A percentile compares a stretch with the other conserved stretches of the same genome.
Evolutionary conservation across 2,888 invertebrate genomes (phyloP).

Genomic region (Lepidocyrtinus sp.): DNA sequence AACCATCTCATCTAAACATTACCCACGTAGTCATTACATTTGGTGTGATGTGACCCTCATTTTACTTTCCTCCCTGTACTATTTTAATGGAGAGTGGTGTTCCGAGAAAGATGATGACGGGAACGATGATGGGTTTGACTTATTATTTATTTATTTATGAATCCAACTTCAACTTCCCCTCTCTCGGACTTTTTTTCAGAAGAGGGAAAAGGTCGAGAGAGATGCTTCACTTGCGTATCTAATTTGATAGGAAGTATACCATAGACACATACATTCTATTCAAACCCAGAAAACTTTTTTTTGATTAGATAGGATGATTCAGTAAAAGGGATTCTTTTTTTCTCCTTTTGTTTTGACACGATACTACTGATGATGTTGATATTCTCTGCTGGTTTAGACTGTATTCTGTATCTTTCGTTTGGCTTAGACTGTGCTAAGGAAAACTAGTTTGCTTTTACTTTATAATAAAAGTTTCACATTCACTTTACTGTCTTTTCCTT

Average conservation of each 20-base stretch:
- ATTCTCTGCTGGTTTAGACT: slow-evolving; percentile 10
- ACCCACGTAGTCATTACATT: neutral
- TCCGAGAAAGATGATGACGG: slow-evolving; percentile 19
- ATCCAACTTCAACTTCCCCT: slow-evolving; percentile 37
- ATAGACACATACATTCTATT: slow-evolving; percentile 6
- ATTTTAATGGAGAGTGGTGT: slow-evolving; percentile 8
- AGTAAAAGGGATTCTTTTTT: slow-evolving; percentile 41
- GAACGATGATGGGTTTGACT: slow-evolving; percentile 55
- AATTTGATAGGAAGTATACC: slow-evolving; percentile 42
- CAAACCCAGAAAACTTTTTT: slow-evolving; percentile 38
- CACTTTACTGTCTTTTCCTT: slow-evolving; percentile 16
- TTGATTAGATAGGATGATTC: slow-evolving; percentile 58
- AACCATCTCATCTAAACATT: slow-evolving; percentile 54
- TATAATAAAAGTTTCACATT: slow-evolving; percentile 9
- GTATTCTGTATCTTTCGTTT: slow-evolving; percentile 28
- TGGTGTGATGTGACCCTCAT: slow-evolving; percentile 23
- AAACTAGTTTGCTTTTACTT: slow-evolving; percentile 23
- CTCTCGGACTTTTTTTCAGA: neutral
- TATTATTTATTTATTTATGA: slow-evolving; percentile 60
- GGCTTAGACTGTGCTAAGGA: slow-evolving; percentile 16
- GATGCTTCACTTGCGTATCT: slow-evolving; percentile 57
- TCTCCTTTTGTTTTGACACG: slow-evolving; percentile 57
- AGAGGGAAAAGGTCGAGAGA: slow-evolving; percentile 39
- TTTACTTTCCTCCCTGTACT: slow-evolving; percentile 8
- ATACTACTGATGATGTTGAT: slow-evolving; percentile 60